Base-by-base conservation (phyloP, 2,113 vertebrate genomes). In the Misgurnus mizolepis region DNA sequence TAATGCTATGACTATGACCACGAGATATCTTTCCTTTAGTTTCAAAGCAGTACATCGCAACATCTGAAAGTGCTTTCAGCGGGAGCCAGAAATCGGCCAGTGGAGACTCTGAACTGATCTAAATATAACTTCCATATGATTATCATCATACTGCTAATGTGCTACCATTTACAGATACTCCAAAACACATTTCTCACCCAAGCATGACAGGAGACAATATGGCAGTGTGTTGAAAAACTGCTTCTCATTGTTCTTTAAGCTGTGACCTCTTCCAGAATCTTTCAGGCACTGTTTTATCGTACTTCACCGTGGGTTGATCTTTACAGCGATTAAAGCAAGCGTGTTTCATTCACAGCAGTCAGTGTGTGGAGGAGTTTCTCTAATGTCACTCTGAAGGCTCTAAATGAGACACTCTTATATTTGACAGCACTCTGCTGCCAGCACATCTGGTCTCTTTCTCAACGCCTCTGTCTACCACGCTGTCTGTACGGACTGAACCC, bases 301-400 rank as follows among this genome's bases (percentile, higher is more conserved):
- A 34, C 2, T 34, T 34, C 27, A 34, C 27, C 3, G 27, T 34
- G 27, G 27, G 27, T 34, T 34, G 27, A 34, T 34, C 27, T 34
- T 72, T 41, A 78, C 41, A 43, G 61, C 10, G 39, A 11, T 17
- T 4, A 60, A 60, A 49, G 55, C 40, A 39, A 27, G n/a, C 89
- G 83, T 81, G 80, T 88, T 91, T 92, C 86, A 90, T 90, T 92
- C 88, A 90, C 86, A 77, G 87, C 88, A 85, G 88, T 85, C 88
- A 85, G 88, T 85, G 75, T 84, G 90, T 84, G 89, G 88, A 86
- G 90, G 90, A 83, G 90, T 87, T 86, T 82, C 56, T 86, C 84
- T 86, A 88, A 92, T 89, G 90, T 85, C 87, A 78, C 60, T 86
- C 81, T 82, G 55, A 89, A 86, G 70, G 47, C 86, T 87, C 88